These are phyloP conservation scores for Catagonus wagneri DNA, from an alignment of 2,113 vertebrate species.

Conservation along the genomic window DNA sequence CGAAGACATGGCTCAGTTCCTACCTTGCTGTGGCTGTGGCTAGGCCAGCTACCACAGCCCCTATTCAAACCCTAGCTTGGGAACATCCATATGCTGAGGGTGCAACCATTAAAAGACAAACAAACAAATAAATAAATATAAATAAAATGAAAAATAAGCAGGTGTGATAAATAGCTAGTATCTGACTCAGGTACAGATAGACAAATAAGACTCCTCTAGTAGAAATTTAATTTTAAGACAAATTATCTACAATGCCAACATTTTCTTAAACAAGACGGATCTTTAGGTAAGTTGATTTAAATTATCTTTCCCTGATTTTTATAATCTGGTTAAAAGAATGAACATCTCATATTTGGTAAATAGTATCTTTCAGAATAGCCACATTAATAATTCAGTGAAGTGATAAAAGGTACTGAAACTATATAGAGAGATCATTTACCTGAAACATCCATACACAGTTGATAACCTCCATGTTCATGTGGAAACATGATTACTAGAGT, in stretches of 20 bases:
- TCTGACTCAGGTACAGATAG: neutral
- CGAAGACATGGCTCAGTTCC: too few relatives aligned
- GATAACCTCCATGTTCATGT: neutral
- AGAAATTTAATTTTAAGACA: neutral
- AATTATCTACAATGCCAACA: neutral
- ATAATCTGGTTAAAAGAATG: neutral
- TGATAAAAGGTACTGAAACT: neutral
- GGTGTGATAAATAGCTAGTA: neutral
- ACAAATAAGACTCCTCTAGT: neutral
- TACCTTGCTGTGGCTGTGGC: too few relatives aligned
- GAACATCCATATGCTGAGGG: too few relatives aligned
- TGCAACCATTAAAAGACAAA: too few relatives aligned
- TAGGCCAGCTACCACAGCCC: too few relatives aligned
- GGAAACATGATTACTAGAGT: neutral
- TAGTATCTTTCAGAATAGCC: neutral
- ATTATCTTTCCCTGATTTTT: neutral
- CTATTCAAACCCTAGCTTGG: too few relatives aligned
- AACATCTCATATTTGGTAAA: neutral
- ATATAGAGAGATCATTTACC: neutral
- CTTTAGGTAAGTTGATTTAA: neutral
- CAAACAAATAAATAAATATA: too few relatives aligned
- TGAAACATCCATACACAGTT: neutral
- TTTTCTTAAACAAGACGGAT: neutral
- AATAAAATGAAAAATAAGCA: neutral
- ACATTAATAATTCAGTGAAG: neutral